phyloP scores from a whole-genome alignment of 1,140 invertebrate genomes.

The Phymastichus coffea region DNA sequence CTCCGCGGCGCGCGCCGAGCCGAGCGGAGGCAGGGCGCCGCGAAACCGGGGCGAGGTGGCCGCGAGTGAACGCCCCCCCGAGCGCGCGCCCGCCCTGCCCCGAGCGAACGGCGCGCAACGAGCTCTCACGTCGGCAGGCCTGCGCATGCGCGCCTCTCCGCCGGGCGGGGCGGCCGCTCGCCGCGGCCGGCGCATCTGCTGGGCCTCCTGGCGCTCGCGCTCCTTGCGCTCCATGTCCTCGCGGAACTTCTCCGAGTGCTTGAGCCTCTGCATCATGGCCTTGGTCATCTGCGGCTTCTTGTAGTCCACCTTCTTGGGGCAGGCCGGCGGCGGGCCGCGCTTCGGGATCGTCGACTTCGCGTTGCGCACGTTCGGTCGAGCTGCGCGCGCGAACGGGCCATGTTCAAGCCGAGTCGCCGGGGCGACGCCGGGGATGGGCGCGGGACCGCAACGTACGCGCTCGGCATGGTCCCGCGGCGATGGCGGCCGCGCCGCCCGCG shows the following conservation, averaged over 20 bases:
- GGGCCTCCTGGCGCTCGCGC: background rate
- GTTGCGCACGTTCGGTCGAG: no score
- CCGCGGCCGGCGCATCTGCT: background rate
- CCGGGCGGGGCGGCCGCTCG: background rate
- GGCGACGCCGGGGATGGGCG: no score
- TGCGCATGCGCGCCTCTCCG: background rate
- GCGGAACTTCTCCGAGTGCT: conserved; percentile 33
- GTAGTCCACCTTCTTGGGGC: conserved; percentile 38
- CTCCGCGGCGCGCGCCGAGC: no score
- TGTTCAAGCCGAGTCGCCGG: no score
- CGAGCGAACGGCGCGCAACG: background rate
- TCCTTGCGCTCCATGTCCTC: conserved; percentile 31
- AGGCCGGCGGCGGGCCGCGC: conserved; percentile 21
- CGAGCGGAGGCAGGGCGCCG: no score
- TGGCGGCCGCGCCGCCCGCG: no score
- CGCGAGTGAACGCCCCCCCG: no score
- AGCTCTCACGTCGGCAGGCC: background rate
- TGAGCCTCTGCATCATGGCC: conserved; percentile 38
- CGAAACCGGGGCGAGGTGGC: no score
- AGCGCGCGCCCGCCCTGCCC: no score
- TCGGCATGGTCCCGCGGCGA: no score
- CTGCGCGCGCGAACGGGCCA: no score
- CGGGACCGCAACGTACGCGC: no score
- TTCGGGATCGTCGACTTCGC: conserved; percentile 20
- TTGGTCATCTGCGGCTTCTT: conserved; percentile 37